Evolutionary conservation across 1,140 invertebrate genomes (phyloP).

Genomic region (Bombyx mandarina): DNA sequence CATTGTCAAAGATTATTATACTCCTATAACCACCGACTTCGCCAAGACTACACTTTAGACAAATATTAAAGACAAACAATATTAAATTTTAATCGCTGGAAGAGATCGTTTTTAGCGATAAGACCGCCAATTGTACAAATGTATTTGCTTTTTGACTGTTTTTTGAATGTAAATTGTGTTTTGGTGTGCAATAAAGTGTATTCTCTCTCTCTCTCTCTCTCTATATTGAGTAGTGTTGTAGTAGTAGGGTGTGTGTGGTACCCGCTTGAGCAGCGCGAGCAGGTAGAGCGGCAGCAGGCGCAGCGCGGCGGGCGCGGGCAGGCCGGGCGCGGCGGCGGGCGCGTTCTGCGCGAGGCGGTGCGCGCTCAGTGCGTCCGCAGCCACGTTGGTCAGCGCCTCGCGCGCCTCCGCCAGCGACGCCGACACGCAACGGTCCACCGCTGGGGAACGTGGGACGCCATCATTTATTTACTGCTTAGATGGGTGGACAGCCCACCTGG

Average conservation of each 20-base stretch:
- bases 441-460: conserved; percentile 62
- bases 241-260: not conserved
- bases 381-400: conserved; percentile 96
- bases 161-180: too few relatives aligned
- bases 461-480: not conserved
- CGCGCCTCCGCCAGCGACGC: conserved; percentile 92
- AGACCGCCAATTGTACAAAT: too few relatives aligned
- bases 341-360: conserved; percentile 78
- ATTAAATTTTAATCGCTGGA: too few relatives aligned
- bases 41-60: too few relatives aligned
- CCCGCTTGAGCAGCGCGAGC: conserved; percentile 90
- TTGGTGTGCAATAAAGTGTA: too few relatives aligned
- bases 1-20: too few relatives aligned
- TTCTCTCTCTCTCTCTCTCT: too few relatives aligned
- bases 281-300: conserved; percentile 91
- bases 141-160: too few relatives aligned
- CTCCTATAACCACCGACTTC: too few relatives aligned
- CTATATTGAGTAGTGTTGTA: not conserved
- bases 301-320: conserved; percentile 82
- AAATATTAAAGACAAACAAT: too few relatives aligned
- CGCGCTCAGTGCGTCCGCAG: conserved; percentile 89
- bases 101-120: too few relatives aligned
- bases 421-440: conserved; percentile 91
- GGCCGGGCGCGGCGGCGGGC: conserved; percentile 72
- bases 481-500: too few relatives aligned